Base-by-base conservation (phyloP, 1,140 invertebrate species). In the Drosophila ohnishii region DNA sequence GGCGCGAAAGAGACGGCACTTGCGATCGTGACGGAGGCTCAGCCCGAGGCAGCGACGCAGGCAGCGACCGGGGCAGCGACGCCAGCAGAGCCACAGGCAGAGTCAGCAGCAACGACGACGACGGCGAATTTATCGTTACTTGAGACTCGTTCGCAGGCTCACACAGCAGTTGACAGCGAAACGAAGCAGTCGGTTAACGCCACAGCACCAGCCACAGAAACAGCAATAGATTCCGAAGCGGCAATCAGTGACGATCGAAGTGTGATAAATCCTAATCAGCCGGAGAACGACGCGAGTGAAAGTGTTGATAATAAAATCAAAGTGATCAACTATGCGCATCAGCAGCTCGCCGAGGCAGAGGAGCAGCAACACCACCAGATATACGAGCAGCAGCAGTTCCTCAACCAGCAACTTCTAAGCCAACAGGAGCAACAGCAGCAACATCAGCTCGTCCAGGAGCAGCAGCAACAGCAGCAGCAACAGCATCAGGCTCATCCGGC, bases 151-250 rank as follows among this genome's bases (percentile, higher is more conserved):
- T 55, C 61, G 63, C 71, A 88, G 85, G 84, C 84, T 89, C 84
- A 75, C 39, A 63, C 81, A 78, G 88, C 90, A 91, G 80, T 90
- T 90, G 83, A 75, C 83, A 90, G 82, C 78, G 90, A 90, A 85
- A 82, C 90, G 64, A 90, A 85, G 72, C 88, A 90, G 86, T 70
- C 86, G 73, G 86, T 89, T 74, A 59, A 74, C 66, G 75, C 58
- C 73, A 81, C 69, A 78, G 69, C 59, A 47, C 61, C 22, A 56
- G 50, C 57, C 19, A 45, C 39, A 62, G 50, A 10, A 59, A 57
- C 75, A 47, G 37, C 65, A 60, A 14, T 45, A 39, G 19, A 47
- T 42, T 48, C 59, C 66, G 53, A 32, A 44, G 3, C 37, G 40
- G 32, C 53, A 44, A 72, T 53, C 63, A 39, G 42, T 30, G 65